These are phyloP conservation scores for Panurus biarmicus DNA, from an alignment of 2,113 vertebrate species.

Conservation along the genomic window DNA sequence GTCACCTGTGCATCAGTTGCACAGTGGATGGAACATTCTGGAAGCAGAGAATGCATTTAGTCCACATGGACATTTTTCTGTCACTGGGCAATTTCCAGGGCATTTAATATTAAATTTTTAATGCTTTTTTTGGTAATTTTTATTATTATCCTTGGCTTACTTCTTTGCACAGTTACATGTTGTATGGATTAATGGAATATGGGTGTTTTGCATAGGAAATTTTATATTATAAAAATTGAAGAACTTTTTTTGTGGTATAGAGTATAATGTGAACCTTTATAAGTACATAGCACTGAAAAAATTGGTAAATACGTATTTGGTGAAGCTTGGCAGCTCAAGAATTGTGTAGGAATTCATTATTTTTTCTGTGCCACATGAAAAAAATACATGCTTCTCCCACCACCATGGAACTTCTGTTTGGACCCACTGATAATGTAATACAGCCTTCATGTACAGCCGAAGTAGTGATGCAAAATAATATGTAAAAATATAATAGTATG, in stretches of 20 bases:
- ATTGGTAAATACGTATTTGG: background rate
- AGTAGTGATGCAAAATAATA: background rate
- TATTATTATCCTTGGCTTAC: background rate
- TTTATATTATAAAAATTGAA: background rate
- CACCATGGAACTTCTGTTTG: background rate
- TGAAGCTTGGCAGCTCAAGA: background rate
- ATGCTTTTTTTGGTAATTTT: background rate
- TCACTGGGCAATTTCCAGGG: background rate
- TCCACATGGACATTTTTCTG: background rate
- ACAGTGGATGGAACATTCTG: background rate
- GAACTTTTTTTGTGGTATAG: background rate
- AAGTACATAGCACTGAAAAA: background rate
- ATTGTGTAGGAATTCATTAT: background rate
- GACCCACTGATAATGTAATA: background rate
- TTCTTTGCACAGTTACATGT: background rate
- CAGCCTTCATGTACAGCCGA: background rate
- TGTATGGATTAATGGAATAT: background rate
- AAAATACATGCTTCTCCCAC: background rate
- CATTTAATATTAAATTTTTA: background rate
- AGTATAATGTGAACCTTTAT: background rate
- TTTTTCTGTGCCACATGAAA: background rate
- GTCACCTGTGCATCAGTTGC: background rate
- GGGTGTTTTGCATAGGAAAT: background rate
- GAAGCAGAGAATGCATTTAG: background rate
- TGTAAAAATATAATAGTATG: constrained; percentile 10